Base-by-base conservation (phyloP, 2,888 invertebrate species). In the Hanleya hanleyi region DNA sequence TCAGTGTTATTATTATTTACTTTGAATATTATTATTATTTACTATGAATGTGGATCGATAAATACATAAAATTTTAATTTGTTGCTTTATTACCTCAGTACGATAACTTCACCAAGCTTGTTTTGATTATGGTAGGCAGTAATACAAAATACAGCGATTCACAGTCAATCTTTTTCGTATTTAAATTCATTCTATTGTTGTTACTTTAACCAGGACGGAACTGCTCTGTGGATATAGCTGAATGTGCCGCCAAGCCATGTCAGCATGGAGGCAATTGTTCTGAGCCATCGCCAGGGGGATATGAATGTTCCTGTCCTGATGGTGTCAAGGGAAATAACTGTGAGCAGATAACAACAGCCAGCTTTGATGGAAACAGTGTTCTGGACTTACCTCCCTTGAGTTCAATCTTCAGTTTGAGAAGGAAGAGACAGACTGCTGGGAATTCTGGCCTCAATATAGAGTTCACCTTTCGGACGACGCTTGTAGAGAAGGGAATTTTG, bases 181-280 rank as follows among this genome's bases (percentile, higher is more conserved):
- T 15, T 18, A 26, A 9, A 51, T 15, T 51, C 18, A 18, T 51
- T 9, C 22, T 51, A 15, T 51, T 22, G 7, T 22, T 51, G 57
- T 32, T 67, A 4, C 32, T 41, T 57, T 64, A 64, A 18, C 15
- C 36, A 38, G 68, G 51, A 29, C 47, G 41, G 7, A 61, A 67
- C 22, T 84, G 84, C 71, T 74, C 79, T 22, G 35, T 37, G n/a
- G 81, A 96, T 75, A 91, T 97, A 75, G 96, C 97, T 89, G 97
- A 97, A 0, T 97, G 97, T 79, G 77, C 80, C 9, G 86, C 88
- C 9, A 22, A 70, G 7, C 97, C 96, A 35, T 97, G 97, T 92
- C 95, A 96, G 91, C 96, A 97, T 89, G 96, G 96, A 1, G 98
- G 97, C 35, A 95, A 95, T 36, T 98, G 98, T 89, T 95, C 95